These are phyloP conservation scores for Labeo rohita DNA, from an alignment of 2,113 vertebrate genomes.

Conservation along the genomic window DNA sequence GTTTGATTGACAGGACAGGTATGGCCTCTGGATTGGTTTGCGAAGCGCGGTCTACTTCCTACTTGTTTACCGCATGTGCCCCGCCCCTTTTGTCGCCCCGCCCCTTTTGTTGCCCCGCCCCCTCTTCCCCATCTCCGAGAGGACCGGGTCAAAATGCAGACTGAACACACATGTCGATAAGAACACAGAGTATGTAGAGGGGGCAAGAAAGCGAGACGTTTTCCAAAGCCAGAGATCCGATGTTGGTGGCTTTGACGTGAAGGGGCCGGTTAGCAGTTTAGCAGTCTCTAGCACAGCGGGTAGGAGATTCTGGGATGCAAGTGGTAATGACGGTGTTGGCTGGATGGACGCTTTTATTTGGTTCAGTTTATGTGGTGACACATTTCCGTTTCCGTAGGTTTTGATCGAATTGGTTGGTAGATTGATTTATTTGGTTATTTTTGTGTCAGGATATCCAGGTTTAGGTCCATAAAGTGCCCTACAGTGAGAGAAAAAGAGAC, in stretches of 20 bases:
- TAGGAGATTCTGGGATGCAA: slow-evolving; percentile 35
- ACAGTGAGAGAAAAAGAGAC: slow-evolving; percentile 39
- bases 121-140: slow-evolving; percentile 39
- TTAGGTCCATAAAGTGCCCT: slow-evolving; percentile 69
- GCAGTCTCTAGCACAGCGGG: slow-evolving; percentile 58
- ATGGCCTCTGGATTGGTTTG: slow-evolving; percentile 11
- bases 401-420: slow-evolving; percentile 63
- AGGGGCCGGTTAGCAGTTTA: slow-evolving; percentile 33
- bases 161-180: slow-evolving; percentile 10
- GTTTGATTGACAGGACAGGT: slow-evolving; percentile 10
- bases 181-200: slow-evolving; percentile 32
- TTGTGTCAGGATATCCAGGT: slow-evolving; percentile 69
- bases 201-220: slow-evolving; percentile 5
- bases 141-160: slow-evolving; percentile 18
- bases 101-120: background rate
- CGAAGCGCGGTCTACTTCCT: slow-evolving; percentile 24
- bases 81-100: slow-evolving; percentile 45
- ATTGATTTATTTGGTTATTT: slow-evolving; percentile 68
- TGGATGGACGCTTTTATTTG: slow-evolving; percentile 56
- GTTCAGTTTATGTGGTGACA: slow-evolving; percentile 63
- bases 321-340: slow-evolving; percentile 56
- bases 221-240: slow-evolving; percentile 23
- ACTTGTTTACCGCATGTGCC: slow-evolving; percentile 20
- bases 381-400: slow-evolving; percentile 54
- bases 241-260: background rate